Evolutionary conservation across 2,113 vertebrate genomes (phyloP), one percentile per base, ranked within the genome.

Genomic region (cattle (Bos taurus)): DNA sequence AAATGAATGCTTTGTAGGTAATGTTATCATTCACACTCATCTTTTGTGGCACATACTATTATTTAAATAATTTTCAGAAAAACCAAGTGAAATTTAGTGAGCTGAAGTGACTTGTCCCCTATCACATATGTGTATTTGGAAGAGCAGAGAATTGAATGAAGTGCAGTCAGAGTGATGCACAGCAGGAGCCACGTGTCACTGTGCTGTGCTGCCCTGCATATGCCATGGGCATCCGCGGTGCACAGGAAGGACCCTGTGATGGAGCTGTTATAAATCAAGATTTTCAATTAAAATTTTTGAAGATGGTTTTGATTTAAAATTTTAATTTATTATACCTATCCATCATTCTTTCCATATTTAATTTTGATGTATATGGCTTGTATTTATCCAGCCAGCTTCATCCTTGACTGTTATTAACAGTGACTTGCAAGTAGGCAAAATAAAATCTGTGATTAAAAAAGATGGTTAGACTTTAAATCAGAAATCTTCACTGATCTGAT

Each of bases 201-300:
- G 10, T 48, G 23, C 43, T 71, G 15, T 19, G 5, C 9, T 46
- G 48, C 23, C 15, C 52, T 28, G 19, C 19, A 2, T 36, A 3
- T 60, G 48, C 52, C 4, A 0, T 10, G 10, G 8, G 6, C 11
- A 25, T 17, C 26, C 1, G 0, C 2, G 3, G 25, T 40, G 1
- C 6, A 56, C 12, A 0, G n/a, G 14, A 46, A 84, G 15, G 14
- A 1, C 21, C 25, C 11, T 46, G 2, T 6, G 19, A 40, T 56
- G 13, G 21, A 87, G 8, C 43, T 56, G 2, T 26, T 80, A 17
- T 33, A 46, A 95, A n/a, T 83, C 7, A n/a, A 67, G 28, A 48
- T 13, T 56, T 9, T 33, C 60, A 23, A 15, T 25, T 82, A 30
- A 74, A 46, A 54, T 7, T 78, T 90, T 60, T 50, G 6, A 46